A percentile compares a stretch with the other conserved stretches of the same genome.
phyloP scores from a whole-genome alignment of 2,888 invertebrate genomes.

The Drosophila formosana region DNA sequence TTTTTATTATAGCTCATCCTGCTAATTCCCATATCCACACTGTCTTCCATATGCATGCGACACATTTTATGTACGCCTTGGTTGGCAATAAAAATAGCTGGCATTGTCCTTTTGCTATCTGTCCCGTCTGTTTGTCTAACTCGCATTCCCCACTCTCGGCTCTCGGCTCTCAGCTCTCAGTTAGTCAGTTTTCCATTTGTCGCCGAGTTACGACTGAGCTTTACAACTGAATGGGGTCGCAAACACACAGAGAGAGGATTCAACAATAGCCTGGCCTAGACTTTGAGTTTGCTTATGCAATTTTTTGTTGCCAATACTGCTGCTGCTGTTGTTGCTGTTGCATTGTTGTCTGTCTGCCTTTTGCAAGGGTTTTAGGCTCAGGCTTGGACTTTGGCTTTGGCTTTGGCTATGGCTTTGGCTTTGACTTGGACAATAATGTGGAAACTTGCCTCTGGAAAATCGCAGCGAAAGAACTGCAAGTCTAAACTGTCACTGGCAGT shows the following conservation, averaged over 20 bases:
- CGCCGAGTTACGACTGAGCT: conserved; percentile 64
- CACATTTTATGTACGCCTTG: conserved; percentile 73
- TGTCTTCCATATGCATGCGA: conserved; percentile 64
- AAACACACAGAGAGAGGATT: conserved; percentile 8
- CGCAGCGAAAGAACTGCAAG: conserved; percentile 20
- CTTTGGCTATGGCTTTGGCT: conserved; percentile 32
- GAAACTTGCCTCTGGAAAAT: conserved; percentile 66
- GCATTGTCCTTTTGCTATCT: conserved; percentile 69
- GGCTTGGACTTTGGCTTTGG: conserved; percentile 50
- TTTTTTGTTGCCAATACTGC: conserved; percentile 43
- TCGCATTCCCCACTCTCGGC: conserved; percentile 9
- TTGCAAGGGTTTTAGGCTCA: conserved; percentile 58
- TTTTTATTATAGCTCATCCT: conserved; percentile 71
- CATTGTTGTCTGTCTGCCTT: conserved; percentile 23
- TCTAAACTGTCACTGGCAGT: conserved; percentile 36
- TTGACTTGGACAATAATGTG: conserved; percentile 70
- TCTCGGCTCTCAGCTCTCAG: conserved; percentile 33
- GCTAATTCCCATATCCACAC: conserved; percentile 44
- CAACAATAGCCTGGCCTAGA: conserved; percentile 66
- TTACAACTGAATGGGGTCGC: conserved; percentile 40
- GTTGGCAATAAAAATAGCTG: conserved; percentile 74
- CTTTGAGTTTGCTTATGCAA: conserved; percentile 67
- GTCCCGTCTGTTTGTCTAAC: conserved; percentile 36
- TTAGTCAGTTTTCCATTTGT: conserved; percentile 53
- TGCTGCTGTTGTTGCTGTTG: conserved; percentile 7